These are phyloP conservation scores for Trachythela sp. DNA, from an alignment of 64 coral and sea anemone species.

Conservation along the genomic window DNA sequence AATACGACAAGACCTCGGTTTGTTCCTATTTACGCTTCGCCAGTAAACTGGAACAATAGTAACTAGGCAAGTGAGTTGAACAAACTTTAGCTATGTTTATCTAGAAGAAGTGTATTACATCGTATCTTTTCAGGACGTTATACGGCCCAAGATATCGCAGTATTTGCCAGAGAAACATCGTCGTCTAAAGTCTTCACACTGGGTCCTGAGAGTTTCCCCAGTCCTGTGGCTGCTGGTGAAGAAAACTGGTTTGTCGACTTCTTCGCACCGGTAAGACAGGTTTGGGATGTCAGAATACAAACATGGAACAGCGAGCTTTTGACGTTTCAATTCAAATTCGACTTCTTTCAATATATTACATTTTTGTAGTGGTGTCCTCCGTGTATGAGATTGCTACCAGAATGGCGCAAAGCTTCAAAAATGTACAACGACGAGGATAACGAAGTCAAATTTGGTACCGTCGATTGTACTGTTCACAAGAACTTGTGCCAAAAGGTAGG, in stretches of 20 bases:
- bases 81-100: too few species aligned
- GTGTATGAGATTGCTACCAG: constrained; percentile 86
- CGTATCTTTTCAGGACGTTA: background rate
- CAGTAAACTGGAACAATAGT: too few species aligned
- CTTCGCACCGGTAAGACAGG: constrained; percentile 97
- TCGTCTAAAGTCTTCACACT: constrained; percentile 79
- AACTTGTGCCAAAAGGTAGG: constrained; percentile 87
- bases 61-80: too few species aligned
- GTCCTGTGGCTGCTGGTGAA: constrained; percentile 49
- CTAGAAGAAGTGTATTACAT: too few species aligned
- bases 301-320: background rate
- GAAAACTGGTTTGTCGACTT: constrained; percentile 95
- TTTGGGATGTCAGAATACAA: too few species aligned
- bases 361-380: constrained; percentile 96
- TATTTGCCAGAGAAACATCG: constrained; percentile 89
- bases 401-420: constrained; percentile 84
- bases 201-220: constrained; percentile 82
- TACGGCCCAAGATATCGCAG: constrained; percentile 83
- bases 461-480: constrained; percentile 84
- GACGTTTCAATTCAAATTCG: too few species aligned
- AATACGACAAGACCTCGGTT: too few species aligned
- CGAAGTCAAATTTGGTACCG: constrained; percentile 75
- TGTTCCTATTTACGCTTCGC: too few species aligned
- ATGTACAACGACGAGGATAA: constrained; percentile 64
- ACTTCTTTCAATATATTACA: too few species aligned